Conservation (phyloP, 2,797 vertebrate genomes). For the Geotrypetes seraphini region DNA sequence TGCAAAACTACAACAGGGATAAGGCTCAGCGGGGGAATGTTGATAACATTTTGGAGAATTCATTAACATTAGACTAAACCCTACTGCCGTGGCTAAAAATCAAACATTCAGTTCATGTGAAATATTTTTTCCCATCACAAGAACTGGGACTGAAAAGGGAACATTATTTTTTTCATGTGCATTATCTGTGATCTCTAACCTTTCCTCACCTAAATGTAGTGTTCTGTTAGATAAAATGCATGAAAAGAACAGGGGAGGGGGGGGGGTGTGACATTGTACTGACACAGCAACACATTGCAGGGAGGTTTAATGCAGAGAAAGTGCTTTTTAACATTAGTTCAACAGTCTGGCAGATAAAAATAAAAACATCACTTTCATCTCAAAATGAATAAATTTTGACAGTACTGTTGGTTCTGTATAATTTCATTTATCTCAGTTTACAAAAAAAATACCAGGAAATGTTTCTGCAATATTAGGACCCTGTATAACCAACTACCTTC, state of each 20-base stretch:
- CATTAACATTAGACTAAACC: conserved; percentile 22
- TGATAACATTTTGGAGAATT: conserved; percentile 17
- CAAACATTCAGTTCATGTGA: conserved; percentile 20
- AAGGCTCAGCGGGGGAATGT: conserved; percentile 25
- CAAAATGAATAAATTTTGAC: too few species aligned
- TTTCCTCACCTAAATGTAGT: not conserved
- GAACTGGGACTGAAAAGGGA: not conserved
- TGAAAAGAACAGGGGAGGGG: not conserved
- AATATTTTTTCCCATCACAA: conserved; percentile 15
- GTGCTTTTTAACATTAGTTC: too few species aligned
- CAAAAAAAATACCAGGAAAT: too few species aligned
- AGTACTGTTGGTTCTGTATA: too few species aligned
- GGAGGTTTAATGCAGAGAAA: rapidly evolving
- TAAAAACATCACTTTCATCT: too few species aligned
- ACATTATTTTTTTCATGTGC: not conserved
- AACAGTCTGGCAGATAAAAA: too few species aligned
- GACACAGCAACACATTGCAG: not conserved
- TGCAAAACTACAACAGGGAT: conserved; percentile 14
- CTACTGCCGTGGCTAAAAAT: conserved; percentile 26
- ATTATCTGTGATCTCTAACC: conserved; percentile 2
- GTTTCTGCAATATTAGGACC: too few species aligned
- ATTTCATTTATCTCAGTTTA: too few species aligned
- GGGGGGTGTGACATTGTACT: too few species aligned
- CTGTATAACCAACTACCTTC: too few species aligned
- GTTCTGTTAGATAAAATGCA: not conserved